These are phyloP conservation scores for Trachelipus rathkii DNA, from an alignment of 1,140 invertebrate species.

Conservation along the genomic window DNA sequence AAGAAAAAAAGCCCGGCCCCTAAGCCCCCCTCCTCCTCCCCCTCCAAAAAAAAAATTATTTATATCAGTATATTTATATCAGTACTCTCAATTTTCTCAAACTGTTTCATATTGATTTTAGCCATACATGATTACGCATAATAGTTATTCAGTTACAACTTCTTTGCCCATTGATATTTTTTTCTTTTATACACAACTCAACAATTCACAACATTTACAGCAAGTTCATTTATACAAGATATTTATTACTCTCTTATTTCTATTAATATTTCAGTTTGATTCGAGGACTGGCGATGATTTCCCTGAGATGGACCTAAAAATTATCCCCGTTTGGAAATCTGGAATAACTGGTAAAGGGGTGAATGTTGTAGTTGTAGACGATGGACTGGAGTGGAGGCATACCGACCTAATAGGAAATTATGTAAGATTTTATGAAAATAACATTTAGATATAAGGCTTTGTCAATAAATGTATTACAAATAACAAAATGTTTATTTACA, in stretches of 20 bases:
- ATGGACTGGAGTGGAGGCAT: conserved; percentile 77
- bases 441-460: neutral
- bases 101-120: too few species aligned
- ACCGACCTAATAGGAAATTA: conserved; percentile 74
- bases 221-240: too few species aligned
- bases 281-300: conserved; percentile 57
- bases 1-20: too few species aligned
- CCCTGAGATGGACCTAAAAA: conserved; percentile 68
- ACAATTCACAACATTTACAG: neutral
- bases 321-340: conserved; percentile 70
- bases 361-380: conserved; percentile 76
- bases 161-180: too few species aligned
- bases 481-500: conserved; percentile 49
- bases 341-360: conserved; percentile 75
- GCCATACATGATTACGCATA: too few species aligned
- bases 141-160: too few species aligned
- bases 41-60: too few species aligned
- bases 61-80: too few species aligned
- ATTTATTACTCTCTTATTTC: conserved; percentile 22
- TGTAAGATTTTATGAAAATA: conserved; percentile 60
- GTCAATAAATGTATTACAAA: neutral
- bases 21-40: too few species aligned
- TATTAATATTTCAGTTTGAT: conserved; percentile 58
- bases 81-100: too few species aligned
- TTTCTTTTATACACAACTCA: conserved; percentile 29